Evolutionary conservation across 2,797 vertebrate species (phyloP).

Genomic region (Hapalemur alaotrensis): DNA sequence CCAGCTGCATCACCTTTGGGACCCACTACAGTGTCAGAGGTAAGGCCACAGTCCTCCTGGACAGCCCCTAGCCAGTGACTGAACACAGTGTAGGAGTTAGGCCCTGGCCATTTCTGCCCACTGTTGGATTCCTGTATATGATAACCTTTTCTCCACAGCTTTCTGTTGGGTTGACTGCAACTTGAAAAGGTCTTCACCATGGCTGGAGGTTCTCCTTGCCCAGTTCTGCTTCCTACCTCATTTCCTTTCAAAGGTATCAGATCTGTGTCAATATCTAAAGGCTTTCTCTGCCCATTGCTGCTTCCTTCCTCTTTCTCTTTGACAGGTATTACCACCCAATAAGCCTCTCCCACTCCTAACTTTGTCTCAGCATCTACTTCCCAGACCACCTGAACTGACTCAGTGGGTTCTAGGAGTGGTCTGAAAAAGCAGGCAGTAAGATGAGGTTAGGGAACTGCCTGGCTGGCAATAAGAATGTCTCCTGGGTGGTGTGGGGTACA

Average conservation of each 20-base stretch:
- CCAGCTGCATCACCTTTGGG: background rate
- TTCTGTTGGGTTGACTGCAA: background rate
- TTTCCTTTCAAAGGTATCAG: background rate
- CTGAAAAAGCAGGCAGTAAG: background rate
- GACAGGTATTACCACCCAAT: background rate
- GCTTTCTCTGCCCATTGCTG: background rate
- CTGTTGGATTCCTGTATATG: background rate
- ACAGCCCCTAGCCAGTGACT: background rate
- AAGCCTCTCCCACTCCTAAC: background rate
- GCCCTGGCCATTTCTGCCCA: background rate
- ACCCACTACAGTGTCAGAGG: background rate
- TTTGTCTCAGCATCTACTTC: background rate
- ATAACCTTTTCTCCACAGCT: background rate
- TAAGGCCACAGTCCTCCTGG: background rate
- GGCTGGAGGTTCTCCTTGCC: background rate
- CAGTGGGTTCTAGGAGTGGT: background rate
- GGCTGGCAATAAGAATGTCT: background rate
- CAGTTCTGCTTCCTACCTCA: background rate
- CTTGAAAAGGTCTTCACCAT: background rate
- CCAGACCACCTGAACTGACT: background rate
- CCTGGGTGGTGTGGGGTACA: background rate
- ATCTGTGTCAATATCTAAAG: background rate
- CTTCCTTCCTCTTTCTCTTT: background rate
- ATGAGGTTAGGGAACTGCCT: background rate
- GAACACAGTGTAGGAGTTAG: background rate